Conservation (phyloP, 2,113 vertebrate genomes). For the Stegostoma tigrinum region DNA sequence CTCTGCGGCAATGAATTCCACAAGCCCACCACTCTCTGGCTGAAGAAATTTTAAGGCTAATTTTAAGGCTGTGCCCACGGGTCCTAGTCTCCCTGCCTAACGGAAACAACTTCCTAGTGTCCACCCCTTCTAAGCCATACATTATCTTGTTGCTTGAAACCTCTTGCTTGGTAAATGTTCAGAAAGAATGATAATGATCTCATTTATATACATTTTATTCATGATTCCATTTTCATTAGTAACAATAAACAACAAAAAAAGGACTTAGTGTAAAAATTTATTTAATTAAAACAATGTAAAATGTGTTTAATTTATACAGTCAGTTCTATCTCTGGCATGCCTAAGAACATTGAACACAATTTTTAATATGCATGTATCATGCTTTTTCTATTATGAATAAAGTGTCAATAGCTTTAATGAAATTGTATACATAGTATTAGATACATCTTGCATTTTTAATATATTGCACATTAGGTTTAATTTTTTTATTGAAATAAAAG, state of each 20-base stretch:
- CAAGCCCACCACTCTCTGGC: too few species aligned
- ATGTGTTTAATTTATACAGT: slow-evolving; percentile 64
- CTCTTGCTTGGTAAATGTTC: background rate
- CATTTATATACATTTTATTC: background rate
- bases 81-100: too few species aligned
- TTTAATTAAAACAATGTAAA: slow-evolving; percentile 92
- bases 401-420: slow-evolving; percentile 50
- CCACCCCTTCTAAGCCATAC: too few species aligned
- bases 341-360: slow-evolving; percentile 65
- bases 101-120: too few species aligned
- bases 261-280: slow-evolving; percentile 72
- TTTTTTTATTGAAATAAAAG: slow-evolving; percentile 42
- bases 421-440: slow-evolving; percentile 24
- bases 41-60: too few species aligned
- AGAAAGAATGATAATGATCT: background rate
- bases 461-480: slow-evolving; percentile 38
- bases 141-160: background rate
- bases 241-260: background rate
- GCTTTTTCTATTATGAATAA: slow-evolving; percentile 62
- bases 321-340: slow-evolving; percentile 71
- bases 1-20: too few species aligned
- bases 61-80: too few species aligned
- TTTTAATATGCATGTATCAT: slow-evolving; percentile 67
- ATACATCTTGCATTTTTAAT: slow-evolving; percentile 28
- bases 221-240: background rate